phyloP scores from a whole-genome alignment of 2,888 invertebrate genomes.

The Xestia ashworthii region DNA sequence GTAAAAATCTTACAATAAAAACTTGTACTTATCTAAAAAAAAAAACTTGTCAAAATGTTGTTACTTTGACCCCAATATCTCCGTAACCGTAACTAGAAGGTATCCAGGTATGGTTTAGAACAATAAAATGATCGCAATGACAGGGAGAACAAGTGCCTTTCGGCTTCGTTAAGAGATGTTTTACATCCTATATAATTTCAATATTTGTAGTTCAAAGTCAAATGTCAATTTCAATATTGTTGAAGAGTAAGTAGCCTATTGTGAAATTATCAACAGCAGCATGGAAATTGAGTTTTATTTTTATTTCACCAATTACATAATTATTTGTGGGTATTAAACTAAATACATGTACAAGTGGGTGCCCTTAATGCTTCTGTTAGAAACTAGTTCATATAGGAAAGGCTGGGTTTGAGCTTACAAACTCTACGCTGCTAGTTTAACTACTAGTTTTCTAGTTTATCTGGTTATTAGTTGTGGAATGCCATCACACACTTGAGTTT shows the following conservation, averaged over 20 bases:
- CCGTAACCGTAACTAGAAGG: too few species aligned
- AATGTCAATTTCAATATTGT: constrained; percentile 13
- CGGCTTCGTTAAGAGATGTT: too few species aligned
- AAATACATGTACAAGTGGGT: not conserved
- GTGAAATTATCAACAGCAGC: not conserved
- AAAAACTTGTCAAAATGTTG: too few species aligned
- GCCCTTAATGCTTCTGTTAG: not conserved
- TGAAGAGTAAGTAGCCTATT: too few species aligned
- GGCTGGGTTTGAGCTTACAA: not conserved
- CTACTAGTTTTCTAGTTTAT: not conserved
- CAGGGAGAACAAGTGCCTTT: too few species aligned
- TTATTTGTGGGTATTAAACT: not conserved
- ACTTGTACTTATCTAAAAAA: too few species aligned
- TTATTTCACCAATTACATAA: not conserved
- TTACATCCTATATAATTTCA: too few species aligned
- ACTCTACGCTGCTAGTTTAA: too few species aligned
- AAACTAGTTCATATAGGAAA: not conserved
- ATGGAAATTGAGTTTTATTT: not conserved
- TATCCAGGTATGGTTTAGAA: too few species aligned
- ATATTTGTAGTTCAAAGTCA: constrained; percentile 10
- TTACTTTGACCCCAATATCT: too few species aligned
- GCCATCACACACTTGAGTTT: not conserved
- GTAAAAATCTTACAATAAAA: too few species aligned
- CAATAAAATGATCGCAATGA: too few species aligned
- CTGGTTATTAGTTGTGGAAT: not conserved